Base-by-base conservation (phyloP, 1,140 invertebrate species). In the Euwallacea fornicatus region DNA sequence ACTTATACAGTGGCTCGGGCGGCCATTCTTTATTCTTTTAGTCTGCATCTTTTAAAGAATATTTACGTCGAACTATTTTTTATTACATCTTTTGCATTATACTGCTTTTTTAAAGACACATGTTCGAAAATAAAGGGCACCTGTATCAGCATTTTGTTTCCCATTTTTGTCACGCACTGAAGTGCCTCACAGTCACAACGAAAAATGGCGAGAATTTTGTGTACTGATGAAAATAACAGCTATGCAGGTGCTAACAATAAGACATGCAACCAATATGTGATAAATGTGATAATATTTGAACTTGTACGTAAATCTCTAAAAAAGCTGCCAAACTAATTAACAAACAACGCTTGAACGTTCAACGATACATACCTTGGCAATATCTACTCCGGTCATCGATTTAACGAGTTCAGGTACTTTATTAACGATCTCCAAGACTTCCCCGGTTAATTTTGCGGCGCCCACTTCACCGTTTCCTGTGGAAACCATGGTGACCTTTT, bases 391-490 rank as follows among this genome's bases (percentile, higher is more conserved):
- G 71, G 96, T 98, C 75, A 98, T 86, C 47, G 85, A 89, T 80
- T 96, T 94, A 0, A 98, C 93, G 74, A 98, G 87, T 74, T 91
- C 89, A 21, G 96, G 95, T 75, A 98, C 91, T 81, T 91, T 91
- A 75, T 91, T 89, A 64, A 98, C 94, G 78, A 98, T 98, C 77
- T 88, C 89, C 74, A 99, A 85, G 8, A 98, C 92, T 85, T 98
- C 96, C 59, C 91, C 91, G 0, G 96, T 98, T 56, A 98, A 82
- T 83, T 97, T 98, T 71, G 94, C 89, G 3, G 95, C 96, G 50
- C 96, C 96, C 43, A 98, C 85, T 58, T 96, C 92, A 64, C 95
- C 94, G 72, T 89, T 89, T n/a, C 96, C 96, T 76, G 90, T 93
- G 2, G 94, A 95, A 7, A 98, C 91, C 96, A 81, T 81, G 21